phyloP scores from a whole-genome alignment of 2,113 vertebrate species.

The Fregata magnificens region DNA sequence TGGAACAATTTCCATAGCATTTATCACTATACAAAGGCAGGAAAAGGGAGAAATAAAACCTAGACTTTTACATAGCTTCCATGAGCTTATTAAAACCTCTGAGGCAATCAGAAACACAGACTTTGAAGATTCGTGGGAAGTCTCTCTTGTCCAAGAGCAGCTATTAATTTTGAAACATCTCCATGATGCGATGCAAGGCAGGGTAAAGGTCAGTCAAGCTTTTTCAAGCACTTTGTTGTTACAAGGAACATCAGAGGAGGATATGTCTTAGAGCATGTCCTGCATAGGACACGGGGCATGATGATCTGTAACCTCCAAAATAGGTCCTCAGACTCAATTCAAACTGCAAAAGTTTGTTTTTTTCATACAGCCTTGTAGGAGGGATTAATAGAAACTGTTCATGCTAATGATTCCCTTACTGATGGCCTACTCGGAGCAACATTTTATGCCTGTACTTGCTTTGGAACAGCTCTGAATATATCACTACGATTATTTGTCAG shows the following conservation, averaged over 20 bases:
- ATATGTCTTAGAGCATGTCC: background rate
- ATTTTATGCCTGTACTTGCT: background rate
- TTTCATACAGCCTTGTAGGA: background rate
- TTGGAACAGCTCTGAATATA: background rate
- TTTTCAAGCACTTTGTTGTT: background rate
- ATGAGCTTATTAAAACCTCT: background rate
- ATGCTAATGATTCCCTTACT: background rate
- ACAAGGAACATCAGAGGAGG: background rate
- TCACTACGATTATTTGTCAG: background rate
- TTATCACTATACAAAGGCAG: background rate
- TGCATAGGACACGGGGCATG: background rate
- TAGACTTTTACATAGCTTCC: background rate
- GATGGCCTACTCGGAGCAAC: background rate
- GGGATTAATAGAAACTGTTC: background rate
- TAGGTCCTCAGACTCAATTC: background rate
- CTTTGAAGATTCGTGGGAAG: background rate
- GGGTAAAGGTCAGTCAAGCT: background rate
- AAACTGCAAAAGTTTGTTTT: background rate
- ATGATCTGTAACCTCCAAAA: background rate
- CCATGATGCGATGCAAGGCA: background rate
- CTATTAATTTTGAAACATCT: background rate
- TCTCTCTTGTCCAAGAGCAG: background rate
- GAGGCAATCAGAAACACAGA: background rate
- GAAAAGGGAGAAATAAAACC: background rate
- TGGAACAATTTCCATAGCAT: background rate